Base-by-base conservation (phyloP, 2,113 vertebrate genomes). In the Hemicordylus capensis region DNA sequence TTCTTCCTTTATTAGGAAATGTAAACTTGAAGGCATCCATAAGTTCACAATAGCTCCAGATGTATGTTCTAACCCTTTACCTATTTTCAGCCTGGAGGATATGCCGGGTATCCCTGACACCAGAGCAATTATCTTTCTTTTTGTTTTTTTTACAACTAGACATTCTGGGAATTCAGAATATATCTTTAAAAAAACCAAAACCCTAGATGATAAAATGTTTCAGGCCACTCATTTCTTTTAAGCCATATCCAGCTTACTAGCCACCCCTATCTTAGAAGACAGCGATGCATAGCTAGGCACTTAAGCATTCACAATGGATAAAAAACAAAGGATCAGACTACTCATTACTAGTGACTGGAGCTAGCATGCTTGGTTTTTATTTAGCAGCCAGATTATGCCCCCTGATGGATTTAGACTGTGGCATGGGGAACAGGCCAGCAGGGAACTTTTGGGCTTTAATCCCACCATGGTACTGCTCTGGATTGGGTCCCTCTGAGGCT, bases 91-190 rank as follows among this genome's bases (percentile, higher is more conserved):
- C 61, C 63, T 44, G 17, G 51, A 26, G 28, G 51, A 82, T 44
- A 70, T 44, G 67, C 59, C 15, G 20, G 39, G 31, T 70, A 48
- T 58, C 19, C 37, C 34, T 72, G 54, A 15, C 51, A n/a, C 39
- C 51, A 83, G 44, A 73, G 81, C 39, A 37, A 46, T 73, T 83
- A 34, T 82, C n/a, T n/a, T n/a, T n/a, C n/a, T n/a, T 83, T 73
- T 73, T 59, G 12, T 82, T 82, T 59, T 59, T 17, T 61, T 83
- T 73, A n/a, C 24, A 73, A 73, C 81, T 73, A 59, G 69, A 37
- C 54, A 59, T 72, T 73, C 54, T 59, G 14, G 67, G 74, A 46
- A 83, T 83, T 61, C 81, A 10, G 12, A 7, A 12, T 54, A 17
- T 54, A 17, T 34, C 19, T 34, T 1, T 20, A 14, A 69, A n/a